Conservation (phyloP, 2,797 vertebrate species). For the Propithecus perrieri region DNA sequence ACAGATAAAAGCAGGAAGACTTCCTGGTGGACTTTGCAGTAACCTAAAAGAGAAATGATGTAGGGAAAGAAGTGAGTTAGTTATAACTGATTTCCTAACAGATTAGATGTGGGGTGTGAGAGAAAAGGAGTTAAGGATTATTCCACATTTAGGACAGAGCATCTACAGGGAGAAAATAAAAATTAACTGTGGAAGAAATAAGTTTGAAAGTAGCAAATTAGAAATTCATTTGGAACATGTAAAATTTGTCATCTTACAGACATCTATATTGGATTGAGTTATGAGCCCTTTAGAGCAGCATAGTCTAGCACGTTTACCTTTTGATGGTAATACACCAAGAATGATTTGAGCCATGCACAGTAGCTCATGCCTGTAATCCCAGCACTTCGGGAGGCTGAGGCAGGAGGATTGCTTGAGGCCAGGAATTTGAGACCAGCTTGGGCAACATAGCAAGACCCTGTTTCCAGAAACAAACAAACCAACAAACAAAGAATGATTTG, state of each 20-base stretch:
- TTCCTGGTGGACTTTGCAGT: not conserved
- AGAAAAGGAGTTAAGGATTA: not conserved
- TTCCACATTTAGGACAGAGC: not conserved
- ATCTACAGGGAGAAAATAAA: not conserved
- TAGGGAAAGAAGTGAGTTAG: not conserved
- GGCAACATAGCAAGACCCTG: not conserved
- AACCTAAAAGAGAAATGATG: not conserved
- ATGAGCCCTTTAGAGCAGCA: not conserved
- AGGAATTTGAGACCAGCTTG: not conserved
- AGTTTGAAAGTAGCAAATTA: not conserved
- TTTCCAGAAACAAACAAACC: not conserved
- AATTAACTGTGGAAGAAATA: not conserved
- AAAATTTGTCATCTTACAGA: not conserved
- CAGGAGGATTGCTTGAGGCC: not conserved
- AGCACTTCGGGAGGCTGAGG: not conserved
- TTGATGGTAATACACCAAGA: not conserved
- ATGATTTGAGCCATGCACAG: not conserved
- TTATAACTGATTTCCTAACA: not conserved
- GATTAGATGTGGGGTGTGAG: not conserved
- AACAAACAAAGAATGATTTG: not conserved
- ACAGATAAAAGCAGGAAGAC: not conserved
- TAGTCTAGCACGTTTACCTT: not conserved
- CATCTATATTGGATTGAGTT: not conserved
- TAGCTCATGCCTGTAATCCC: not conserved
- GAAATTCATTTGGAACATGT: not conserved